These are phyloP conservation scores for Somateria mollissima DNA, from an alignment of 2,797 vertebrate species.

Conservation along the genomic window DNA sequence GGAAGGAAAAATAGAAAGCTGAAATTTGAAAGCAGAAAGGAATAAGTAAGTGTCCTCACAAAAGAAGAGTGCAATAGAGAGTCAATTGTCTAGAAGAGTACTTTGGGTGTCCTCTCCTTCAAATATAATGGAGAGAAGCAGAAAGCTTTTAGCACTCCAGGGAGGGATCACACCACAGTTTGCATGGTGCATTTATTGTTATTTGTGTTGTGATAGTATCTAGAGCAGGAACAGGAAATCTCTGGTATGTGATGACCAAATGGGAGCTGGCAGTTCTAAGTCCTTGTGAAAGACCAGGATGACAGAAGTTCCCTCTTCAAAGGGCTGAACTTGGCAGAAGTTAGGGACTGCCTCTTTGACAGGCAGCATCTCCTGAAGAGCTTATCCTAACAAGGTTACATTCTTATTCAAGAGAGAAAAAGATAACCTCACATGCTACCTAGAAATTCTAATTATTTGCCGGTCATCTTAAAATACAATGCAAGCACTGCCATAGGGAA, in stretches of 20 bases:
- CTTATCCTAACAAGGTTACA: neutral
- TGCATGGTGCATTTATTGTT: neutral
- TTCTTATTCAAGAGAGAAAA: neutral
- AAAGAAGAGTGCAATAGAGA: neutral
- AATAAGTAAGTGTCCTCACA: neutral
- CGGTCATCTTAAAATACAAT: neutral
- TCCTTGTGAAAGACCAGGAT: neutral
- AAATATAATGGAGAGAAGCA: neutral
- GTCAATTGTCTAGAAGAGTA: neutral
- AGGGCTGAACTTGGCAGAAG: neutral
- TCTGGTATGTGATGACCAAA: neutral
- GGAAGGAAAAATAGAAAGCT: constrained; percentile 37
- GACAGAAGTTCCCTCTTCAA: neutral
- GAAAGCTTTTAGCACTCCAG: constrained; percentile 1
- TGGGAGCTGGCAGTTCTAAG: neutral
- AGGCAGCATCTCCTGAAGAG: rapidly evolving
- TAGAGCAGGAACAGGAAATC: neutral
- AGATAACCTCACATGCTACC: neutral
- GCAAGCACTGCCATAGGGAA: neutral
- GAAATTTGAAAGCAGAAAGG: constrained; percentile 31
- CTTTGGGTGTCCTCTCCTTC: neutral
- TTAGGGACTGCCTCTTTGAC: neutral
- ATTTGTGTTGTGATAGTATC: neutral
- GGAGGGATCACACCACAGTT: neutral
- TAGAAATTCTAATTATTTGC: neutral